Evolutionary conservation across 2,888 invertebrate species (phyloP).

Genomic region (Sphinx pinastri): DNA sequence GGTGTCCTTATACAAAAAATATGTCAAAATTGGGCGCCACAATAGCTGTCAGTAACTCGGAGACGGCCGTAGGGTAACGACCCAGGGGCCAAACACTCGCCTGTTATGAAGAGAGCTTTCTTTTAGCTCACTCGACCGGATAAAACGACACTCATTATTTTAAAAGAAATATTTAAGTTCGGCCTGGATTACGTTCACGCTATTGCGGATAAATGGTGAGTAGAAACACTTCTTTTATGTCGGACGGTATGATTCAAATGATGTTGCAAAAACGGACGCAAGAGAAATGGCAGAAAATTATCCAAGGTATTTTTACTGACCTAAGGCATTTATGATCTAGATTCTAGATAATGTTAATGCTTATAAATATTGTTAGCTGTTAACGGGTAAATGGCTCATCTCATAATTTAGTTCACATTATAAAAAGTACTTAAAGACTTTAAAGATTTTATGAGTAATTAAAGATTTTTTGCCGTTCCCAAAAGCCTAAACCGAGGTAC

Average conservation of each 20-base stretch:
- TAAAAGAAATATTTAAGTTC: constrained; percentile 18
- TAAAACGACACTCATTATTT: constrained; percentile 21
- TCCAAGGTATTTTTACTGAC: too few relatives aligned
- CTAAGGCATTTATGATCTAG: too few relatives aligned
- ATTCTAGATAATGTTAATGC: too few relatives aligned
- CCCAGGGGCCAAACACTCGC: background rate
- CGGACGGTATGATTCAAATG: background rate
- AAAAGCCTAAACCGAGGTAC: too few relatives aligned
- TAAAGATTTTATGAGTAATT: too few relatives aligned
- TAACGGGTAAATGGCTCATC: too few relatives aligned
- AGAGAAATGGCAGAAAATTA: background rate
- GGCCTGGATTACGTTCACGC: background rate
- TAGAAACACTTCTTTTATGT: background rate
- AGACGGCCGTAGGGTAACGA: constrained; percentile 5
- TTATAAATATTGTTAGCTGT: too few relatives aligned
- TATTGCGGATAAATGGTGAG: background rate
- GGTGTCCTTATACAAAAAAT: background rate
- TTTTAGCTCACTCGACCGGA: constrained; percentile 20
- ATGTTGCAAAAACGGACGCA: background rate
- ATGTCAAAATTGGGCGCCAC: background rate
- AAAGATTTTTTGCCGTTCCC: too few relatives aligned
- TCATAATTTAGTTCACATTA: too few relatives aligned
- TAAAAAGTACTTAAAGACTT: too few relatives aligned
- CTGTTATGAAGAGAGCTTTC: constrained; percentile 13
- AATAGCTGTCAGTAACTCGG: constrained; percentile 17